Conservation (phyloP, 2,113 vertebrate species). For the Tachuris rubrigastra region DNA sequence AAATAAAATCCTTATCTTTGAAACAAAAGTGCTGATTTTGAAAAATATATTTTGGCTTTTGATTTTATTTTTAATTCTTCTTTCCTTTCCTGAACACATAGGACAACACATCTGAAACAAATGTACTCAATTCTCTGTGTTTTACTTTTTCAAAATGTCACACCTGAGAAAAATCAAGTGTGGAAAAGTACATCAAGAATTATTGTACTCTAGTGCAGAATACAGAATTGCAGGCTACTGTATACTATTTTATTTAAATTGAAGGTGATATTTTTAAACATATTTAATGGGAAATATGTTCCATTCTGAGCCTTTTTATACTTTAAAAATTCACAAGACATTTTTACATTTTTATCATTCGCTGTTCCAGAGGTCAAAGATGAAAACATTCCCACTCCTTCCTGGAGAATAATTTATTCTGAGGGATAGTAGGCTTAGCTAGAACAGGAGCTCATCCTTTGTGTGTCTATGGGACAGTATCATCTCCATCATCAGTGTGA, state of each 20-base stretch:
- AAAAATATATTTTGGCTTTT: neutral
- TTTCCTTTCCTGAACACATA: neutral
- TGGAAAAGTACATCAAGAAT: neutral
- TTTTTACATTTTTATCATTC: neutral
- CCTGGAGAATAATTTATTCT: neutral
- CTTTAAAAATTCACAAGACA: neutral
- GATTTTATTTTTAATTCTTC: neutral
- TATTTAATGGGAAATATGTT: neutral
- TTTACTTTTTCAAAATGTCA: neutral
- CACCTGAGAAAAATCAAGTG: neutral
- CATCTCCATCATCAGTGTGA: neutral
- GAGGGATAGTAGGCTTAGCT: neutral
- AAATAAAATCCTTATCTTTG: neutral
- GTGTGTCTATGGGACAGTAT: neutral
- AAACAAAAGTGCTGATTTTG: neutral
- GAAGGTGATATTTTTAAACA: neutral
- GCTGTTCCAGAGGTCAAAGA: neutral
- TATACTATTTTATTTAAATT: neutral
- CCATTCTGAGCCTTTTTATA: neutral
- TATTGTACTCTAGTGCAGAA: neutral
- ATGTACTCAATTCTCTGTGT: neutral
- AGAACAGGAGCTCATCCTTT: neutral
- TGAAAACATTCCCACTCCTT: neutral
- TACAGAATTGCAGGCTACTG: neutral
- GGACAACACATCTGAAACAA: neutral